Evolutionary conservation across 2,797 vertebrate genomes (phyloP).

Genomic region (Centroberyx gerrardi): DNA sequence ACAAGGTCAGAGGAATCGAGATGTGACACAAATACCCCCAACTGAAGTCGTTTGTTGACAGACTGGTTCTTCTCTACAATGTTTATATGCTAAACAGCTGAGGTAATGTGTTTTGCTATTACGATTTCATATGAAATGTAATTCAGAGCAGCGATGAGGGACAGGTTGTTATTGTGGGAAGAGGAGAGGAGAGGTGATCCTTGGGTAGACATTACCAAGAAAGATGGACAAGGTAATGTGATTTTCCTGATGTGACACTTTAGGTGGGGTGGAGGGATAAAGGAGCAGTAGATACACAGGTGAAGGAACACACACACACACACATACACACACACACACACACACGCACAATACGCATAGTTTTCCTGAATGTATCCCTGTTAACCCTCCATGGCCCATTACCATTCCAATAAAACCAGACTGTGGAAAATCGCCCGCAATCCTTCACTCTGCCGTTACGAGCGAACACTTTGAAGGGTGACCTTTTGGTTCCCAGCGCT

Average conservation of each 20-base stretch:
- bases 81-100: slow-evolving; percentile 71
- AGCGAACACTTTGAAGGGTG: not conserved
- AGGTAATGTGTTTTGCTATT: slow-evolving; percentile 55
- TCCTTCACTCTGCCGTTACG: slow-evolving; percentile 14
- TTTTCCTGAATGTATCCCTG: not conserved
- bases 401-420: slow-evolving; percentile 50
- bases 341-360: not conserved
- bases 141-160: slow-evolving; percentile 26
- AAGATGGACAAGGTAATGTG: slow-evolving; percentile 29
- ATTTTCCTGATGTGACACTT: slow-evolving; percentile 35
- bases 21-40: slow-evolving; percentile 34
- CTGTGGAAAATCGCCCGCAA: slow-evolving; percentile 52
- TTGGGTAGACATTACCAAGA: slow-evolving; percentile 45
- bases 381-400: slow-evolving; percentile 33
- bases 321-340: not conserved
- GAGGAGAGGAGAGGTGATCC: slow-evolving; percentile 34
- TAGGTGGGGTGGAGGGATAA: not conserved
- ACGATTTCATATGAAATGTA: slow-evolving; percentile 34
- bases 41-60: slow-evolving; percentile 43
- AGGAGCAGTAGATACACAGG: not conserved
- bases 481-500: not conserved
- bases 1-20: slow-evolving; percentile 13
- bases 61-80: slow-evolving; percentile 31
- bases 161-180: slow-evolving; percentile 45
- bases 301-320: not conserved